A percentile compares a stretch with the other conserved stretches of the same genome.
Evolutionary conservation across 2,888 invertebrate species (phyloP).

Genomic region (Pimpla rufipes): DNA sequence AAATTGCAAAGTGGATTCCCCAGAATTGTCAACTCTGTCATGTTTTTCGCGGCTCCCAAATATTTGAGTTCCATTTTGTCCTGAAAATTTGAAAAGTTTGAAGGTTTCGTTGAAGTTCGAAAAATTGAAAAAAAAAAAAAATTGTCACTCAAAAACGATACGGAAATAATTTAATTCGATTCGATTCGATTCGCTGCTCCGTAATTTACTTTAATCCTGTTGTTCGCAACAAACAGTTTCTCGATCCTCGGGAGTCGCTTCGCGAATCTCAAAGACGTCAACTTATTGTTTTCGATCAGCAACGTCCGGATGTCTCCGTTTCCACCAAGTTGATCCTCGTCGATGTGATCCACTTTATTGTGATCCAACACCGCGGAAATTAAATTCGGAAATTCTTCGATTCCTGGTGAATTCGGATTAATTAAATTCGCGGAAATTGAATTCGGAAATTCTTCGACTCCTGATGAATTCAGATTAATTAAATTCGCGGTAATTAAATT

Average conservation of each 20-base stretch:
- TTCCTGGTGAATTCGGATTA: conserved; percentile 65
- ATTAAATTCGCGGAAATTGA: too few species aligned
- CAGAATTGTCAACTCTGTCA: conserved; percentile 64
- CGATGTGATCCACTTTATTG: conserved; percentile 71
- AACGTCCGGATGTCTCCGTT: conserved; percentile 67
- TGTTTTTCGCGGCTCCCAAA: conserved; percentile 41
- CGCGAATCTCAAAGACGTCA: conserved; percentile 69
- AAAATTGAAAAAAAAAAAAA: too few species aligned
- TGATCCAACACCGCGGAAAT: conserved; percentile 71
- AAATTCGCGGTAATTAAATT: too few species aligned
- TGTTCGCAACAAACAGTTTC: conserved; percentile 73
- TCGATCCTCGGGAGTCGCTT: conserved; percentile 66
- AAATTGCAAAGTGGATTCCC: conserved; percentile 54
- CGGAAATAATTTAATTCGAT: too few species aligned
- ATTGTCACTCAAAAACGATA: not conserved
- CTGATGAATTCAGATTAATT: too few species aligned
- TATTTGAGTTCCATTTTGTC: conserved; percentile 16
- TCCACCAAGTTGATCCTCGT: conserved; percentile 59
- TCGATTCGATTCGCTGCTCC: not conserved
- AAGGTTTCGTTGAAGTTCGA: too few species aligned
- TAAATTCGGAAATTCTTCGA: conserved; percentile 66
- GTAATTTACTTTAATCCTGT: conserved; percentile 70
- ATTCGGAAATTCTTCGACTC: too few species aligned
- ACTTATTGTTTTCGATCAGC: conserved; percentile 73
- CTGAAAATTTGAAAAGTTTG: conserved; percentile 37